Evolutionary conservation across 2,113 vertebrate species (phyloP), one percentile per base, ranked within the genome.

Genomic region (Paralichthys olivaceus): DNA sequence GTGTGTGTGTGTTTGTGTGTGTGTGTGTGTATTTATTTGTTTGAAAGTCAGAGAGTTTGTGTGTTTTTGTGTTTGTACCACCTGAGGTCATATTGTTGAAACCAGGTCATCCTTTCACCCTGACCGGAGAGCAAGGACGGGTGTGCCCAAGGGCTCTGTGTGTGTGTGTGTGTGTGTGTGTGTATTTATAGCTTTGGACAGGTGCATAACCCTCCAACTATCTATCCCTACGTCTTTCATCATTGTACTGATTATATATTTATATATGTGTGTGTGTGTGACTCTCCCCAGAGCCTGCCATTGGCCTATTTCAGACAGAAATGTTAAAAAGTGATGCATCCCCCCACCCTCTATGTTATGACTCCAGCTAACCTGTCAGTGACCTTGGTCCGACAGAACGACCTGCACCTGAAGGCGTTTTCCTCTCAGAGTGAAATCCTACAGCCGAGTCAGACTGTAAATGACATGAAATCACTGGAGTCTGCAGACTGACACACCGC

Each of bases 111-210:
- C 62, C 34, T 69, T 63, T 77, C 37, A 23, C 58, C 78, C 70
- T 9, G 17, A 81, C 75, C 12, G 8, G 3, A 81, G 76, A 84
- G 77, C 81, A 90, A 91, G 85, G 81, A 82, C 77, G 40, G 61
- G 32, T 64, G 40, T 49, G 56, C 70, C 81, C 66, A 63, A 23
- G 69, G 79, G 84, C 83, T 69, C 13, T 66, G 54, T 73, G 4
- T 76, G 63, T 77, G 83, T 85, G 53, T 55, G 59, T 69, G 60
- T 67, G 61, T 79, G 25, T 40, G 22, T 70, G 61, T 59, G 53
- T 73, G 69, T 89, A 76, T 84, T 87, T 87, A 84, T 86, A 84
- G 78, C 59, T 77, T 79, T 75, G 54, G 88, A 91, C 88, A 89
- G 85, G 81, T 89, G 81, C 66, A 84, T 77, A 77, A 62, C 62